phyloP scores from a whole-genome alignment of 2,797 vertebrate species.

The Sebastes alutus region DNA sequence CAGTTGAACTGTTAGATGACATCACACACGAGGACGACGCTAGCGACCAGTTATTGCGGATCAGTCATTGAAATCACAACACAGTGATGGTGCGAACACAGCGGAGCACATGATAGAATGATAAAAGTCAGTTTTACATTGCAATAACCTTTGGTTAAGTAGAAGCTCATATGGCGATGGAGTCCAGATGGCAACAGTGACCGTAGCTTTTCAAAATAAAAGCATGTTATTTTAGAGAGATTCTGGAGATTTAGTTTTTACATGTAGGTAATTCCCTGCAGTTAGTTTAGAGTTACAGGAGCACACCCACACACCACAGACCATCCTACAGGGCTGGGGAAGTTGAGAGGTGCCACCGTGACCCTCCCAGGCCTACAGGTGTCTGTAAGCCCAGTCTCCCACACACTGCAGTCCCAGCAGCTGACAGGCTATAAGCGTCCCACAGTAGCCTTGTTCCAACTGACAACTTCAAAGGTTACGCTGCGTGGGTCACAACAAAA shows the following conservation, averaged over 20 bases:
- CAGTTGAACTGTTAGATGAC: constrained; percentile 31
- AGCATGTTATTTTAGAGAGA: neutral
- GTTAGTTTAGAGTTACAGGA: constrained; percentile 5
- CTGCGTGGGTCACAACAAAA: constrained; percentile 51
- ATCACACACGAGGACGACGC: constrained; percentile 9
- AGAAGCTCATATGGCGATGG: neutral
- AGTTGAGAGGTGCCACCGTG: constrained; percentile 44
- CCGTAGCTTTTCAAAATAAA: constrained; percentile 16
- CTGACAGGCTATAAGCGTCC: constrained; percentile 63
- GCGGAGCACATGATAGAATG: neutral
- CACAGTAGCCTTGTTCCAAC: constrained; percentile 52
- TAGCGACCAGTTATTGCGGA: constrained; percentile 18
- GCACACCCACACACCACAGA: neutral
- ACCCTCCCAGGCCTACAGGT: constrained; percentile 51
- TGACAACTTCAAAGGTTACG: constrained; percentile 66
- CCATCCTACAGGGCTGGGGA: constrained; percentile 20
- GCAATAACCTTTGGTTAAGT: constrained; percentile 13
- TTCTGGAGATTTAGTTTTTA: constrained; percentile 10
- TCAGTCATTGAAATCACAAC: constrained; percentile 5
- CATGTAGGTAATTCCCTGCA: neutral
- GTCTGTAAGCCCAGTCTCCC: constrained; percentile 41
- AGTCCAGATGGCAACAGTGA: constrained; percentile 22
- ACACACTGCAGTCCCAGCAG: constrained; percentile 45
- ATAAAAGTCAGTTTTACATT: constrained; percentile 29
- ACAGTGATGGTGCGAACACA: constrained; percentile 29